Conservation (phyloP, 2,113 vertebrate species). For the Rhadina sibilatrix region DNA sequence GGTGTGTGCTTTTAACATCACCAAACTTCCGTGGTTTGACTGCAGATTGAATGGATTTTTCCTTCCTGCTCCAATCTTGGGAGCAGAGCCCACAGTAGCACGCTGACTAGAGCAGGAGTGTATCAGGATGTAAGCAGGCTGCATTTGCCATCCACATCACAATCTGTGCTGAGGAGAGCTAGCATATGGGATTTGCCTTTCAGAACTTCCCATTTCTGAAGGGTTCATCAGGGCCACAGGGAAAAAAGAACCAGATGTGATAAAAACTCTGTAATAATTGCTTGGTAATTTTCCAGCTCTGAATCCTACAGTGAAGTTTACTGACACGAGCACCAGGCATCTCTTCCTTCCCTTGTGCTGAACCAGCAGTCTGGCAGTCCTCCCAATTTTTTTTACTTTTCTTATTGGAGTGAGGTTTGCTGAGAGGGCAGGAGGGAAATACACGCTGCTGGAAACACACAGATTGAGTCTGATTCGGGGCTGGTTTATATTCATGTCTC, state of each 20-base stretch:
- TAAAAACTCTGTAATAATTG: conserved; percentile 55
- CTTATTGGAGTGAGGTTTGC: neutral
- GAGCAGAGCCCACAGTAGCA: neutral
- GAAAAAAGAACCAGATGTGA: conserved; percentile 59
- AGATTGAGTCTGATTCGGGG: neutral
- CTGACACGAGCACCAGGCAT: conserved; percentile 39
- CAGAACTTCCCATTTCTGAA: conserved; percentile 52
- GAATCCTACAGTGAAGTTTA: conserved; percentile 42
- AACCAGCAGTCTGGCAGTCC: conserved; percentile 29
- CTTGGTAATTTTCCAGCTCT: conserved; percentile 54
- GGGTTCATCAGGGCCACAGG: neutral
- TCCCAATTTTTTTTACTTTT: neutral
- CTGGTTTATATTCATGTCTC: neutral
- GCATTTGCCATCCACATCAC: neutral
- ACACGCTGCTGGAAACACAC: neutral
- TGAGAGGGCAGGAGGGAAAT: neutral
- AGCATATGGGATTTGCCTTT: conserved; percentile 44
- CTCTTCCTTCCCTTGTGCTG: conserved; percentile 44
- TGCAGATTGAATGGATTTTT: neutral
- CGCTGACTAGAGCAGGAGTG: conserved; percentile 39
- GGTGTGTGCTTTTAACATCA: neutral
- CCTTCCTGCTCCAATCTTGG: neutral
- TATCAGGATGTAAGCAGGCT: conserved; percentile 16
- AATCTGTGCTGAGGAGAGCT: conserved; percentile 16
- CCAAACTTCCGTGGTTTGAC: neutral